Base-by-base conservation (phyloP, 2,797 vertebrate genomes). In the Borostomias antarcticus region DNA sequence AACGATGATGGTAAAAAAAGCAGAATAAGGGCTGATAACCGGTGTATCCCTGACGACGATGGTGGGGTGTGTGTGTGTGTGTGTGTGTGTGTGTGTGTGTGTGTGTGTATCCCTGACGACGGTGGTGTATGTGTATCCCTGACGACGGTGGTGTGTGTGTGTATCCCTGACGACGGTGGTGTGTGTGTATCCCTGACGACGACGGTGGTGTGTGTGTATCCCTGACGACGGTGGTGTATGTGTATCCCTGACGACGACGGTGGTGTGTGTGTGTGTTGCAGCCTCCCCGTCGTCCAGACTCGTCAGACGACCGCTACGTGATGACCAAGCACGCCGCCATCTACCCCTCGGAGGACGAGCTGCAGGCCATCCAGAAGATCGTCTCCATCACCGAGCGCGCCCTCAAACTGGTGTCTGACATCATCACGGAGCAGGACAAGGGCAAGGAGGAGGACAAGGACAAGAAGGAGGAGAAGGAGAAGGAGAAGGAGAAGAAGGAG, bases 301-400 rank as follows among this genome's bases (percentile, higher is more conserved):
- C 97, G 21, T 98, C 96, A 32, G 97, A 99, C 32, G 97, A 99
- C 77, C 95, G 97, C 45, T 98, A 99, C 0, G 96, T 99, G 51
- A 99, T 99, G 97, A 97, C 96, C 71, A 98, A 98, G 58, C 97
- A 99, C 32, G 95, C 96, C 0, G 92, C 95, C 62, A 98, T 99
- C 87, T 99, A 99, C 85, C 97, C 97, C 28, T 98, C 96, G 2
- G 97, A 98, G 70, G 96, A 98, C 0, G 97, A 99, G 74, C 94
- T 99, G 26, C 96, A 98, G 68, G 95, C 96, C 35, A 97, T 99
- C 61, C 97, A 99, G 86, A 98, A 99, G 87, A 99, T 99, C 0
- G 97, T 99, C 66, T 99, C 97, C 4, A 96, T 98, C 80, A 98
- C 96, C 3, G 97, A 99, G 57, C 94, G 97, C 54, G 97, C 97